A percentile compares a stretch with the other conserved stretches of the same genome.
Conservation (phyloP, 2,888 invertebrate species). For the Meiosimyza platycephala region DNA sequence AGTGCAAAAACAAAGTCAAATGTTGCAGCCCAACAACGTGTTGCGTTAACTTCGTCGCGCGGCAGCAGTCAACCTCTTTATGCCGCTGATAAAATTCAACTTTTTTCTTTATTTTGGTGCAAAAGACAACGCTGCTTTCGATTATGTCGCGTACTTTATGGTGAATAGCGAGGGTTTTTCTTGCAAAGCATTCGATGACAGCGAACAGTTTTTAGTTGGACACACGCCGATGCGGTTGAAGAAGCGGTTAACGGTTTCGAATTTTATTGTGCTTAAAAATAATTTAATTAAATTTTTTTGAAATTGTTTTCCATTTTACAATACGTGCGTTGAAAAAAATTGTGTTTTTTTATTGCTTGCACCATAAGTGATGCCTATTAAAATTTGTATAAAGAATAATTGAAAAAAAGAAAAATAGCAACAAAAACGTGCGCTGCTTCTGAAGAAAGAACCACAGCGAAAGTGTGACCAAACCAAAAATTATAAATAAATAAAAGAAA, state of each 20-base stretch:
- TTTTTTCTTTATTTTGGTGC: too few species aligned
- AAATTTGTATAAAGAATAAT: too few species aligned
- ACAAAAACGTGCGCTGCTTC: slow-evolving; percentile 21
- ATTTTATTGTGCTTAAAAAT: slow-evolving; percentile 21
- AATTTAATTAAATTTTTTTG: neutral
- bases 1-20: too few species aligned
- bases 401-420: slow-evolving; percentile 30
- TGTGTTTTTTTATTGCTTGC: neutral
- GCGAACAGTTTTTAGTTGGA: slow-evolving; percentile 61
- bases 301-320: neutral
- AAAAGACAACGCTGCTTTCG: too few species aligned
- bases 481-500: slow-evolving; percentile 1
- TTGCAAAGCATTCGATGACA: slow-evolving; percentile 57
- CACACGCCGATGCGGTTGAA: slow-evolving; percentile 57
- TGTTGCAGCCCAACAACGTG: neutral
- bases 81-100: neutral
- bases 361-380: too few species aligned
- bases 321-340: neutral
- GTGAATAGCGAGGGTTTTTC: slow-evolving; percentile 51
- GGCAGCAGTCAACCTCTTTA: slow-evolving; percentile 7
- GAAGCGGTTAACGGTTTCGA: slow-evolving; percentile 50
- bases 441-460: slow-evolving; percentile 35
- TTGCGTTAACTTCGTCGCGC: slow-evolving; percentile 4
- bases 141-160: slow-evolving; percentile 40
- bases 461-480: slow-evolving; percentile 44